Evolutionary conservation across 2,888 invertebrate species (phyloP).

Genomic region (Patella ulyssiponensis): DNA sequence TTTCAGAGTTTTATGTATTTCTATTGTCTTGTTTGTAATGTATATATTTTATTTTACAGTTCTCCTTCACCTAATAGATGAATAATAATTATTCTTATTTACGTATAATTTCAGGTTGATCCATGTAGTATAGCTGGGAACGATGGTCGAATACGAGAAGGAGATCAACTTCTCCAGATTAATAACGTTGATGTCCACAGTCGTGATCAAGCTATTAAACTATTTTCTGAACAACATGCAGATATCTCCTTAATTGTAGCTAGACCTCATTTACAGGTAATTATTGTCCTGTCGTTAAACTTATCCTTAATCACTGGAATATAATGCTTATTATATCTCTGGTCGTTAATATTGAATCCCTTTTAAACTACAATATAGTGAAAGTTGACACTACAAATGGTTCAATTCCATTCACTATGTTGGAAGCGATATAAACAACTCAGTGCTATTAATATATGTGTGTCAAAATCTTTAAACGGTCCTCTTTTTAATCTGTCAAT

Average conservation of each 20-base stretch:
- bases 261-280: conserved; percentile 65
- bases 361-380: no score
- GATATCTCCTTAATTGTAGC: conserved; percentile 71
- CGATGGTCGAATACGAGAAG: conserved; percentile 72
- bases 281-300: not conserved
- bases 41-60: not conserved
- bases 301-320: no score
- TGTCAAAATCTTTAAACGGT: no score
- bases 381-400: no score
- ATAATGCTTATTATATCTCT: no score
- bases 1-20: no score
- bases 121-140: conserved; percentile 71
- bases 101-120: conserved; percentile 68
- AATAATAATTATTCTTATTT: not conserved
- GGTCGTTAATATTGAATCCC: no score
- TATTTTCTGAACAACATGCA: conserved; percentile 68
- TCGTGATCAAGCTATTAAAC: conserved; percentile 70
- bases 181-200: conserved; percentile 65
- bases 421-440: no score
- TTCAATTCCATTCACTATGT: no score
- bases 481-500: no score
- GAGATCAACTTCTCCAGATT: conserved; percentile 72
- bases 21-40: no score
- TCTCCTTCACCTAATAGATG: not conserved
- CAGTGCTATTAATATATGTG: no score